A percentile compares a stretch with the other conserved stretches of the same genome.
Conservation (phyloP, 2,888 invertebrate species). For the Caenorhabditis zanzibari region DNA sequence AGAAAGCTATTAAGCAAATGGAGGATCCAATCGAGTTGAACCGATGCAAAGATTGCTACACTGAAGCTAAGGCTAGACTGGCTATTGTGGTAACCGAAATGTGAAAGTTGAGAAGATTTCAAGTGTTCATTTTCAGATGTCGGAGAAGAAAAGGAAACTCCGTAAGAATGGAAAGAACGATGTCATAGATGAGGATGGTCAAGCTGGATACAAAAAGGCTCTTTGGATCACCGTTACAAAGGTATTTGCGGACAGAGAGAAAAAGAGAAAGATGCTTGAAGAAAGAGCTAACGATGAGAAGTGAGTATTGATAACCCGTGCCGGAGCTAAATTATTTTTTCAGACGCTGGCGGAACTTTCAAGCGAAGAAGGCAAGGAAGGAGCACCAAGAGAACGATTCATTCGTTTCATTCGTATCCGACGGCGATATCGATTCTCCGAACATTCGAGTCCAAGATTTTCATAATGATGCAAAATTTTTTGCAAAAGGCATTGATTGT, state of each 20-base stretch:
- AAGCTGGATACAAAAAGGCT: conserved; percentile 79
- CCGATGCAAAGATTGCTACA: conserved; percentile 95
- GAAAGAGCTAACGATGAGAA: conserved; percentile 93
- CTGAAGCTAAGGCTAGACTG: conserved; percentile 95
- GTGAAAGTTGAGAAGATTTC: no score
- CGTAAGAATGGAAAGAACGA: conserved; percentile 89
- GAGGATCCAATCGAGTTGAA: conserved; percentile 95
- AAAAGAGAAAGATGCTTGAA: conserved; percentile 91
- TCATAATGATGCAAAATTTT: no score
- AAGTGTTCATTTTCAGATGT: conserved; percentile 87
- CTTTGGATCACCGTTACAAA: conserved; percentile 79
- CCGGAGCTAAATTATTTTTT: conserved; percentile 9
- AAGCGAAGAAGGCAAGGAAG: conserved; percentile 77
- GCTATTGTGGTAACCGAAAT: conserved; percentile 89
- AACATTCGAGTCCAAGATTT: no score
- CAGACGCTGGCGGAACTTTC: conserved; percentile 82
- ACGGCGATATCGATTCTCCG: no score
- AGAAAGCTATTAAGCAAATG: conserved; percentile 87
- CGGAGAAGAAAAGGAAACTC: conserved; percentile 94
- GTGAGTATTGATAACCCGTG: conserved; percentile 73
- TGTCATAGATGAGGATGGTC: conserved; percentile 81
- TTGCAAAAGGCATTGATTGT: no score
- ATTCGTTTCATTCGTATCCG: no score
- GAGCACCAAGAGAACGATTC: conserved; percentile 80
- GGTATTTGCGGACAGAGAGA: conserved; percentile 93